Conservation (phyloP, 2,797 vertebrate genomes). For the Kryptopterus vitreolus region DNA sequence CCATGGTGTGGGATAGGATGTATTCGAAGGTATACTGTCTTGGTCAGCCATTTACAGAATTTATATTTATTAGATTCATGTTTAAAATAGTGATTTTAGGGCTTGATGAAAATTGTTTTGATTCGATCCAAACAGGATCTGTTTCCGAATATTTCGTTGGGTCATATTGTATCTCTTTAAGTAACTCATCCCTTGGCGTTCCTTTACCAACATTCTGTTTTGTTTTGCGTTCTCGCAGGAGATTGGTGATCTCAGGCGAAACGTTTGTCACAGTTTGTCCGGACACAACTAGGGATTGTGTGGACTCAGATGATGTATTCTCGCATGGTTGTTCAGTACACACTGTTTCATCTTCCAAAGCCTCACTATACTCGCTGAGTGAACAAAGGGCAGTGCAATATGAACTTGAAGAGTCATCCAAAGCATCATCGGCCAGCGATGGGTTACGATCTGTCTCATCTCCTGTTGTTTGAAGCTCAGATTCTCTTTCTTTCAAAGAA, state of each 20-base stretch:
- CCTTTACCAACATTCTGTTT: background rate
- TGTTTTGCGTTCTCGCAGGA: constrained; percentile 24
- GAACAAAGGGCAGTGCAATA: constrained; percentile 57
- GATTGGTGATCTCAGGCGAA: background rate
- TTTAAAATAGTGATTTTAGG: constrained; percentile 40
- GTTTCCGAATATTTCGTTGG: constrained; percentile 11
- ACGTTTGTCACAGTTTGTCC: constrained; percentile 15
- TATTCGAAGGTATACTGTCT: background rate
- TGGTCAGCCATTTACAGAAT: background rate
- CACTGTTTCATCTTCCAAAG: constrained; percentile 28
- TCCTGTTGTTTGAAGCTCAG: constrained; percentile 18
- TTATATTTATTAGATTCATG: constrained; percentile 24
- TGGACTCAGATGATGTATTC: background rate
- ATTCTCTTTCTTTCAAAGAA: constrained; percentile 28
- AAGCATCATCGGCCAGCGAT: constrained; percentile 34
- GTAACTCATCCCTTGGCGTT: background rate
- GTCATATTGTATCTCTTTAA: background rate
- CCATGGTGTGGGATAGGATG: background rate
- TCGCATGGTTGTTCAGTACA: constrained; percentile 15
- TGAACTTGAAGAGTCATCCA: constrained; percentile 55
- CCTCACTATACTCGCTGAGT: constrained; percentile 50
- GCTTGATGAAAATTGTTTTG: background rate
- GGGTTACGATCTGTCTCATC: constrained; percentile 34
- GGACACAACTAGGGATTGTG: constrained; percentile 4
- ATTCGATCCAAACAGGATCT: constrained; percentile 5